These are phyloP conservation scores for Eidolon helvum DNA, from an alignment of 2,113 vertebrate genomes.

Conservation along the genomic window DNA sequence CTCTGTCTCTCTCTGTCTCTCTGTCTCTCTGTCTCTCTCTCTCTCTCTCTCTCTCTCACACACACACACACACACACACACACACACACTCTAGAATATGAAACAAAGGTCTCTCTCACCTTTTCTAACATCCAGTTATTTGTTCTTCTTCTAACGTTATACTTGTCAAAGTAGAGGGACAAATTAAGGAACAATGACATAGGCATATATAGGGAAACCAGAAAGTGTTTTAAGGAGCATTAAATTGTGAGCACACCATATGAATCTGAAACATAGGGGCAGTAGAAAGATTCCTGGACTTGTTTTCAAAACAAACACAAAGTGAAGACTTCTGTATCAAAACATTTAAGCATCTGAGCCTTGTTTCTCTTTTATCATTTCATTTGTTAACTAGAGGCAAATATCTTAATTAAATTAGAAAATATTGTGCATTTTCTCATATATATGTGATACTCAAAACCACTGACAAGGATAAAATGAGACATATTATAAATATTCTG, in stretches of 20 bases:
- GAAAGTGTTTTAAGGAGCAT: not conserved
- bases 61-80: not conserved
- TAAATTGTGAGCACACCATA: not conserved
- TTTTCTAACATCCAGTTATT: not conserved
- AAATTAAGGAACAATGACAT: not conserved
- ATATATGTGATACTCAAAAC: not conserved
- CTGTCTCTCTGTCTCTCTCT: not conserved
- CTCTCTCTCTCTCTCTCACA: not conserved
- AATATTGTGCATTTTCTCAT: not conserved
- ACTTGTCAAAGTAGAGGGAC: not conserved
- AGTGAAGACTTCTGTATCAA: not conserved
- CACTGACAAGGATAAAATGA: not conserved
- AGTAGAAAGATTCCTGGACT: rapidly evolving
- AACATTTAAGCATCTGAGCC: not conserved
- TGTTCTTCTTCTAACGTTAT: not conserved
- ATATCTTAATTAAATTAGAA: not conserved
- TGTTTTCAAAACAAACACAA: not conserved
- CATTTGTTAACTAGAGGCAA: not conserved
- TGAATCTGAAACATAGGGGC: not conserved
- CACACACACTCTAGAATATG: not conserved
- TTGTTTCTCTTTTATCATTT: not conserved
- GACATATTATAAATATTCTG: not conserved
- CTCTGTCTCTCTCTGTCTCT: not conserved
- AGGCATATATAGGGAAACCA: not conserved
- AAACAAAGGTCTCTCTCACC: not conserved